phyloP scores from a whole-genome alignment of 2,888 invertebrate species.

The Ypsolopha scabrella region DNA sequence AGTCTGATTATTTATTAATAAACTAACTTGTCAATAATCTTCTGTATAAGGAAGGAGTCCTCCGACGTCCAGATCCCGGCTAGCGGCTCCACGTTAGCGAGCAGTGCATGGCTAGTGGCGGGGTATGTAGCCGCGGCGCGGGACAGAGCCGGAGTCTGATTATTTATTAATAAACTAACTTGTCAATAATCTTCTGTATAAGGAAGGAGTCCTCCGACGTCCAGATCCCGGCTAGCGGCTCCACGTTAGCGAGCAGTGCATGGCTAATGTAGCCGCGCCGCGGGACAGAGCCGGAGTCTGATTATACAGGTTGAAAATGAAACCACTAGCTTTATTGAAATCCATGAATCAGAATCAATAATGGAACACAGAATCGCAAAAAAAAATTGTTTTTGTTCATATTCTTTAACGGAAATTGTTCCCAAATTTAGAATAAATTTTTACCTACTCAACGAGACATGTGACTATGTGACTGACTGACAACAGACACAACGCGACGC shows the following conservation, averaged over 20 bases:
- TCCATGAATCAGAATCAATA: too few species aligned
- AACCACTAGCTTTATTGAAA: too few species aligned
- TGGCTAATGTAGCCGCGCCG: slow-evolving; percentile 51
- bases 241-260: slow-evolving; percentile 70
- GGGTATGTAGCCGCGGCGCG: slow-evolving; percentile 31
- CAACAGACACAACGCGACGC: too few species aligned
- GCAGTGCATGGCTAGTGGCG: slow-evolving; percentile 71
- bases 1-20: slow-evolving; percentile 38
- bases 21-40: slow-evolving; percentile 72
- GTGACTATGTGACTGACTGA: too few species aligned
- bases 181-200: slow-evolving; percentile 71
- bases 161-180: slow-evolving; percentile 58
- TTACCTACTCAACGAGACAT: too few species aligned
- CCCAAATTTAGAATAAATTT: too few species aligned
- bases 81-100: slow-evolving; percentile 64
- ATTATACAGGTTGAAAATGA: too few species aligned
- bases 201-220: slow-evolving; percentile 62
- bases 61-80: slow-evolving; percentile 62
- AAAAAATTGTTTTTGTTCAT: too few species aligned
- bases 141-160: slow-evolving; percentile 65
- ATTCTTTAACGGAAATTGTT: too few species aligned
- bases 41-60: slow-evolving; percentile 66
- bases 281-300: slow-evolving; percentile 60
- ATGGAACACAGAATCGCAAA: too few species aligned
- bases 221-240: slow-evolving; percentile 63